phyloP scores from a whole-genome alignment of 2,888 invertebrate species.

The Lycaena phlaeas region DNA sequence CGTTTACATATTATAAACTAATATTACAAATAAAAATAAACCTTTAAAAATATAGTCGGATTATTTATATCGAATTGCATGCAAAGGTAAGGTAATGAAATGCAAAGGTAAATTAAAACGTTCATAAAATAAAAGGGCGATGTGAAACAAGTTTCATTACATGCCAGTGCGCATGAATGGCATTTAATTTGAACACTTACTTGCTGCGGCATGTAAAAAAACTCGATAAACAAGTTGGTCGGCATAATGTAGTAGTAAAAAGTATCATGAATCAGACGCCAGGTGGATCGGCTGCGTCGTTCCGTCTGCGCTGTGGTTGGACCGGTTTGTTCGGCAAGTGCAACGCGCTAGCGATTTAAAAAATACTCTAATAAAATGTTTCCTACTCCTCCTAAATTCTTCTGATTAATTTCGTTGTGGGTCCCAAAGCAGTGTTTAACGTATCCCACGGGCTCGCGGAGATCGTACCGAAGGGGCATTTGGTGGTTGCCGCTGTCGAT shows the following conservation, averaged over 20 bases:
- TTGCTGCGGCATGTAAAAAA: conserved; percentile 24
- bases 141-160: conserved; percentile 24
- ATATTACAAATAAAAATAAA: too few species aligned
- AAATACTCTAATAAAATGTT: too few species aligned
- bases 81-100: too few species aligned
- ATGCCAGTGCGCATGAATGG: conserved; percentile 41
- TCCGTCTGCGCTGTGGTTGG: conserved; percentile 18
- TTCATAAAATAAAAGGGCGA: conserved; percentile 12
- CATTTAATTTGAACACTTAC: conserved; percentile 40
- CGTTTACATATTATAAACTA: too few species aligned
- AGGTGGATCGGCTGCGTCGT: conserved; percentile 30
- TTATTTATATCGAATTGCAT: conserved; percentile 9
- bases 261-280: conserved; percentile 32
- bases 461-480: too few species aligned
- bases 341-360: conserved; percentile 7
- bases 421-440: too few species aligned
- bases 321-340: conserved; percentile 23
- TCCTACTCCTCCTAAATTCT: too few species aligned
- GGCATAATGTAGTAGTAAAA: conserved; percentile 30
- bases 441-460: too few species aligned
- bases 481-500: too few species aligned
- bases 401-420: too few species aligned
- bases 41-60: too few species aligned
- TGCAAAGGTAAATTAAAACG: conserved; percentile 20
- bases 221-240: conserved; percentile 29